Percentiles rank a stretch among this genome's conserved stretches.
phyloP scores from a whole-genome alignment of 2,797 vertebrate species.

The Sphenopsis melanotis region DNA sequence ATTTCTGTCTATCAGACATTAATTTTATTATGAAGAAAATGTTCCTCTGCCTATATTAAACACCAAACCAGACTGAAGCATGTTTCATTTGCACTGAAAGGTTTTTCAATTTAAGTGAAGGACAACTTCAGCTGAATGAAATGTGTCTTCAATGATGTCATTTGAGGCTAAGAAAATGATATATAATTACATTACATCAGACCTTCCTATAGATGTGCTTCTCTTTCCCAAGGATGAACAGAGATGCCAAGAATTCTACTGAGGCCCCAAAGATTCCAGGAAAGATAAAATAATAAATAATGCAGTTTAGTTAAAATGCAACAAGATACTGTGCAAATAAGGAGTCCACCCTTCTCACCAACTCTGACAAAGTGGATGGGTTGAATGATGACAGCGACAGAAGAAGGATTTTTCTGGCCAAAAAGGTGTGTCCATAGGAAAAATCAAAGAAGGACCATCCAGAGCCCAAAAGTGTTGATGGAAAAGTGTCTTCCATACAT shows the following conservation, averaged over 20 bases:
- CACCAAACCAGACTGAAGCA: not conserved
- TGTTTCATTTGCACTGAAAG: not conserved
- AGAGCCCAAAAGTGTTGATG: not conserved
- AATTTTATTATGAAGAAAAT: constrained; percentile 20
- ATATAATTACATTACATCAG: not conserved
- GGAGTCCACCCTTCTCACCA: not conserved
- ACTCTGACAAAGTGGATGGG: not conserved
- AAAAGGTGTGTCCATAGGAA: not conserved
- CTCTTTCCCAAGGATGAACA: not conserved
- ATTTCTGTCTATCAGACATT: not conserved
- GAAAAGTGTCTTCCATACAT: not conserved
- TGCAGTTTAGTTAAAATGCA: not conserved
- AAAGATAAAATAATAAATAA: not conserved
- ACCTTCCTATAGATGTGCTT: not conserved
- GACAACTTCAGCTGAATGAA: not conserved
- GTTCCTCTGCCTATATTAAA: not conserved
- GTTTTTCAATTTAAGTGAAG: not conserved
- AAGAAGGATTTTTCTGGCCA: not conserved
- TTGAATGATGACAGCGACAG: not conserved
- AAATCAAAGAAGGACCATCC: not conserved
- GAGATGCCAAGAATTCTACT: not conserved
- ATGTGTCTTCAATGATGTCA: not conserved
- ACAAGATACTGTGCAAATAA: not conserved
- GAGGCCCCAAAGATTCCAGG: not conserved
- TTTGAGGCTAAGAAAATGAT: not conserved